Evolutionary conservation across 2,113 vertebrate genomes (phyloP).

Genomic region (Zosterops borbonicus): DNA sequence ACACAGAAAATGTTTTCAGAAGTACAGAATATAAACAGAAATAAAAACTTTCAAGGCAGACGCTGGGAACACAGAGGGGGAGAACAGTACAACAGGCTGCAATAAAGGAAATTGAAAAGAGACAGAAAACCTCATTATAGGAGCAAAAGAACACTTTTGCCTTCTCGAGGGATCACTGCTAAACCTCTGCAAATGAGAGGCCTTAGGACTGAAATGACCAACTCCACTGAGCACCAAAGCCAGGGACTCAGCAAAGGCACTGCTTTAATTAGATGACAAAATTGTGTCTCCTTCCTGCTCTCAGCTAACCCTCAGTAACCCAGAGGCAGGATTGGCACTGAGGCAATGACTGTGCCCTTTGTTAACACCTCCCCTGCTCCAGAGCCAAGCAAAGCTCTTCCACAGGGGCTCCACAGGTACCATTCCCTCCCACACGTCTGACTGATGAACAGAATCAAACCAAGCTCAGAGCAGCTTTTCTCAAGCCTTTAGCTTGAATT

Average conservation of each 20-base stretch:
- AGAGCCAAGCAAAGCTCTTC: neutral
- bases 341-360: neutral
- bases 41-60: neutral
- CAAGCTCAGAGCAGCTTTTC: neutral
- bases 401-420: neutral
- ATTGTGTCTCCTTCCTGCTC: neutral
- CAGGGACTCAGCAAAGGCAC: neutral
- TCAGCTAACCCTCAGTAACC: neutral
- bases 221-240: neutral
- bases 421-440: neutral
- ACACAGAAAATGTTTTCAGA: neutral
- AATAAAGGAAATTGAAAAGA: slow-evolving; percentile 33
- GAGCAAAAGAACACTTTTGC: neutral
- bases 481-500: neutral
- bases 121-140: neutral
- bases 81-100: neutral
- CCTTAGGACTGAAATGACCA: neutral
- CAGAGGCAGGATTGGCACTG: neutral
- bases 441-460: neutral
- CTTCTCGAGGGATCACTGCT: neutral
- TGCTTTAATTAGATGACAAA: neutral
- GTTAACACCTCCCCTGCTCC: neutral
- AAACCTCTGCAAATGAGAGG: neutral
- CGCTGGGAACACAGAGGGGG: neutral
- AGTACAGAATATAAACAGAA: neutral